These are phyloP conservation scores for Harpegnathos saltator DNA, from an alignment of 1,140 invertebrate species.

Conservation along the genomic window DNA sequence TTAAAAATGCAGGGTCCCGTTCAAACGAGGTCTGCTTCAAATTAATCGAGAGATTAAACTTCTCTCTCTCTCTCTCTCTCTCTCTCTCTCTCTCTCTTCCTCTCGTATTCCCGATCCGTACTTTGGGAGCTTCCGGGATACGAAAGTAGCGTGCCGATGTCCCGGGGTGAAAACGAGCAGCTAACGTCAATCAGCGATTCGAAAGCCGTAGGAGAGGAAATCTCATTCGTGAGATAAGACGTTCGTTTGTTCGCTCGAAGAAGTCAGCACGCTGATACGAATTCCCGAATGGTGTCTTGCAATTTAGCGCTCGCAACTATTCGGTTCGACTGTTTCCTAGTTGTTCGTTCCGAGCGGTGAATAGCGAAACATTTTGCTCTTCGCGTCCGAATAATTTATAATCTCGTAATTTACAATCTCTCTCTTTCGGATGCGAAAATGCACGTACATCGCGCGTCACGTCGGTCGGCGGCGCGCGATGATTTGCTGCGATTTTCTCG, in stretches of 20 bases:
- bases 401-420: too few relatives aligned
- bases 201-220: too few relatives aligned
- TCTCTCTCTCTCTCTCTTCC: too few relatives aligned
- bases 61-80: too few relatives aligned
- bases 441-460: not conserved
- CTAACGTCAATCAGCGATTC: too few relatives aligned
- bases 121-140: too few relatives aligned
- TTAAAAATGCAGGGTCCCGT: not conserved
- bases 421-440: not conserved
- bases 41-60: not conserved
- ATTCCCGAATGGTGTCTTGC: not conserved
- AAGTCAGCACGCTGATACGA: not conserved
- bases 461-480: not conserved
- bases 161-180: too few relatives aligned
- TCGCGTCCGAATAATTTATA: slow-evolving; percentile 47
- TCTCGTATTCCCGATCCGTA: too few relatives aligned
- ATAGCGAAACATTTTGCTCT: slow-evolving; percentile 7
- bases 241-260: not conserved
- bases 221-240: not conserved
- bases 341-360: not conserved
- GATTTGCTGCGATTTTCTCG: slow-evolving; percentile 26
- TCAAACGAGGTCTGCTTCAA: not conserved
- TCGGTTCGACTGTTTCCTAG: too few relatives aligned
- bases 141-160: too few relatives aligned
- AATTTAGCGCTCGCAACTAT: not conserved